These are phyloP conservation scores for Oncopodura yosiiana DNA, from an alignment of 1,140 invertebrate genomes.

Conservation along the genomic window DNA sequence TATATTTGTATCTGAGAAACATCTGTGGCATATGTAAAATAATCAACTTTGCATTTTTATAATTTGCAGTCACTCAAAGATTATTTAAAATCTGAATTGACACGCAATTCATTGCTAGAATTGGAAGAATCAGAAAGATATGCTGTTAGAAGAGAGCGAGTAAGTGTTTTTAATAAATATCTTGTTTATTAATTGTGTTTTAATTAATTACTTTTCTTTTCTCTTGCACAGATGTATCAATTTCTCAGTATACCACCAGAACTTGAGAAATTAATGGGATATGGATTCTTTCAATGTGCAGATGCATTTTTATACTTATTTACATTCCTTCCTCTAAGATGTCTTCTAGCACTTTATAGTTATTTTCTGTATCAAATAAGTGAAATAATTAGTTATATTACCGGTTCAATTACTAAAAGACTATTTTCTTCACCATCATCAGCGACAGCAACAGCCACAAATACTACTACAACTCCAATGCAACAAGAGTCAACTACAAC, in stretches of 20 bases:
- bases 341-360: slow-evolving; percentile 32
- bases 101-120: slow-evolving; percentile 79
- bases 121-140: slow-evolving; percentile 90
- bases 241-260: slow-evolving; percentile 94
- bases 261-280: slow-evolving; percentile 84
- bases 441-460: no score
- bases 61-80: slow-evolving; percentile 30
- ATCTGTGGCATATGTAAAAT: no score
- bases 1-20: no score
- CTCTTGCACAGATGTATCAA: slow-evolving; percentile 60
- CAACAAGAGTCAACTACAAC: no score
- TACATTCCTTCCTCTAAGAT: slow-evolving; percentile 86
- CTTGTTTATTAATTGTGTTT: background rate
- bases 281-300: slow-evolving; percentile 89
- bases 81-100: slow-evolving; percentile 78
- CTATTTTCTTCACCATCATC: no score
- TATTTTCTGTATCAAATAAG: no score
- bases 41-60: no score
- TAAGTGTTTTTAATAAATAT: background rate
- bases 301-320: slow-evolving; percentile 97
- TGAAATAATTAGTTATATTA: no score
- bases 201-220: background rate
- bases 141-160: slow-evolving; percentile 79
- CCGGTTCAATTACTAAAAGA: no score
- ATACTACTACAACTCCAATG: no score